Percentiles rank a stretch among this genome's conserved stretches.
Evolutionary conservation across 2,888 invertebrate genomes (phyloP).

Genomic region (Sinohyriopsis cumingii): DNA sequence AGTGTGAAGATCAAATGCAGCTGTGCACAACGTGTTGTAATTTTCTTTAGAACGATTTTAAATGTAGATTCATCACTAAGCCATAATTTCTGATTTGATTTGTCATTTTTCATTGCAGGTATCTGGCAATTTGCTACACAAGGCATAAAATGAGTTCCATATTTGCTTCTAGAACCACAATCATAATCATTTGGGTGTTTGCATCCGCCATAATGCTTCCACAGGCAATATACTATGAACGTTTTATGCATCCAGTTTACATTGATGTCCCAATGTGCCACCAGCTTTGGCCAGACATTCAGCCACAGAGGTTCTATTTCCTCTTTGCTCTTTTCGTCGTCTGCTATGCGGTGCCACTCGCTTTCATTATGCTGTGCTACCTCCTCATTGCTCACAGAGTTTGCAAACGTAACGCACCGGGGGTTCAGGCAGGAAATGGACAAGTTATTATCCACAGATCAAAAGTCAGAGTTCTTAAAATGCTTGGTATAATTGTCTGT

Average conservation of each 20-base stretch:
- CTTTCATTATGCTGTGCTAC: slow-evolving; percentile 92
- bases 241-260: slow-evolving; percentile 68
- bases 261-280: slow-evolving; percentile 42
- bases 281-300: slow-evolving; percentile 84
- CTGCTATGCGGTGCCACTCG: slow-evolving; percentile 92
- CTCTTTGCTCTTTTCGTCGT: slow-evolving; percentile 89
- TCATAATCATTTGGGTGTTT: slow-evolving; percentile 90
- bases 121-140: slow-evolving; percentile 96
- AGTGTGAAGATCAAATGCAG: too few species aligned
- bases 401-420: slow-evolving; percentile 89
- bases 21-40: too few species aligned
- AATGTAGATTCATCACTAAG: too few species aligned
- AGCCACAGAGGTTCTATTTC: slow-evolving; percentile 89
- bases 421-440: slow-evolving; percentile 80
- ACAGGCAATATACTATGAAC: slow-evolving; percentile 92
- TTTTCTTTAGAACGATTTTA: too few species aligned
- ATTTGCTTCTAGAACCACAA: slow-evolving; percentile 88
- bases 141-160: slow-evolving; percentile 92
- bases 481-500: slow-evolving; percentile 93
- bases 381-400: slow-evolving; percentile 93
- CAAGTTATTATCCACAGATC: slow-evolving; percentile 79
- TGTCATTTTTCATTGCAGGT: slow-evolving; percentile 78
- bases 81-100: too few species aligned
- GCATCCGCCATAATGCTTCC: slow-evolving; percentile 84
- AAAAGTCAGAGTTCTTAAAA: slow-evolving; percentile 94